Percentiles rank a stretch among this genome's conserved stretches.
Evolutionary conservation across 2,113 vertebrate species (phyloP).

Genomic region (Proterorhinus semilunaris): DNA sequence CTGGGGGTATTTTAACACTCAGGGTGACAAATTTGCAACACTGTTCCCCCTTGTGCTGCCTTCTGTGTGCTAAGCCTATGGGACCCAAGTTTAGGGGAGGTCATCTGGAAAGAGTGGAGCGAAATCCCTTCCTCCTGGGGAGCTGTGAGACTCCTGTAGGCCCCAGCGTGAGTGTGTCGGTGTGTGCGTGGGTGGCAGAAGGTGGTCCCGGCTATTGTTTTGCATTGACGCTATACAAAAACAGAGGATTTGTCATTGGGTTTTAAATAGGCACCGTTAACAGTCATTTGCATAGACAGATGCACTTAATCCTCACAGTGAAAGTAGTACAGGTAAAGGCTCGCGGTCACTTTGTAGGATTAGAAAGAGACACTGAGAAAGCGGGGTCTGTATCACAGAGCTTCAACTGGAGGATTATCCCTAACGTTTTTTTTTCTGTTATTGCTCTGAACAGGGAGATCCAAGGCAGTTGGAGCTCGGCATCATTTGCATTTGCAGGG

Average conservation of each 20-base stretch:
- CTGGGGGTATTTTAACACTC: slow-evolving; percentile 83
- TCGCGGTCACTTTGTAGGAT: slow-evolving; percentile 8
- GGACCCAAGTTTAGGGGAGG: slow-evolving; percentile 66
- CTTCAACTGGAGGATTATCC: background rate
- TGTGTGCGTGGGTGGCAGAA: slow-evolving; percentile 24
- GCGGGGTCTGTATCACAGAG: background rate
- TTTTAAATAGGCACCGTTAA: slow-evolving; percentile 35
- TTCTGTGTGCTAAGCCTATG: slow-evolving; percentile 65
- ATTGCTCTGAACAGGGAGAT: too few species aligned
- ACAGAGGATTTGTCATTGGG: slow-evolving; percentile 34
- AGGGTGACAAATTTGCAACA: slow-evolving; percentile 81
- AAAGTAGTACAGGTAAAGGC: background rate
- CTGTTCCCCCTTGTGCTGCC: slow-evolving; percentile 69
- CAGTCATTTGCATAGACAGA: slow-evolving; percentile 15
- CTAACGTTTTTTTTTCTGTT: too few species aligned
- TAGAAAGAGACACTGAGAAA: background rate
- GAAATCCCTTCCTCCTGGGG: slow-evolving; percentile 47
- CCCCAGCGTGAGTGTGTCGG: slow-evolving; percentile 22
- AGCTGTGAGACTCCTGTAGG: slow-evolving; percentile 50
- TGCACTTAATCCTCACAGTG: slow-evolving; percentile 16
- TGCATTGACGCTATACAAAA: slow-evolving; percentile 15
- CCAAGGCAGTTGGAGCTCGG: too few species aligned
- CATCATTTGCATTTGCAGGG: too few species aligned
- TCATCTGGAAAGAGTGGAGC: slow-evolving; percentile 72
- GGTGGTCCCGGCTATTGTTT: slow-evolving; percentile 43